Percentiles rank a stretch among this genome's conserved stretches.
Conservation (phyloP, 1,140 invertebrate species). For the Dendrolimus punctatus region DNA sequence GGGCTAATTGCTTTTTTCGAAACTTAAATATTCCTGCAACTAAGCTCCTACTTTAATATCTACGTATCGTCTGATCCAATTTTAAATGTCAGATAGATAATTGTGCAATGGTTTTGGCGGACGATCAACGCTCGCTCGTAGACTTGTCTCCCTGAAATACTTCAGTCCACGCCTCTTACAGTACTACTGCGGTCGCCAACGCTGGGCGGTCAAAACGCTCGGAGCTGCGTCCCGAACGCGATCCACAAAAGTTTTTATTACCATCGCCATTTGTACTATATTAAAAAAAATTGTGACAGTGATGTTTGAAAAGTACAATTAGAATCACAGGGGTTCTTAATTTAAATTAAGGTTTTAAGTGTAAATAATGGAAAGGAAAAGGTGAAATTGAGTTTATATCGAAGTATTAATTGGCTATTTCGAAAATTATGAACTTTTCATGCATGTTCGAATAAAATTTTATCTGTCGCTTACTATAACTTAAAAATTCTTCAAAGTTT, state of each 20-base stretch:
- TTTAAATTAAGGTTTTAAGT: too few species aligned
- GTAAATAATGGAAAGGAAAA: conserved; percentile 46
- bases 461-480: too few species aligned
- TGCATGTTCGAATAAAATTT: too few species aligned
- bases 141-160: conserved; percentile 36
- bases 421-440: too few species aligned
- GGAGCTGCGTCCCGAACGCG: conserved; percentile 11
- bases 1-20: too few species aligned
- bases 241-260: conserved; percentile 1
- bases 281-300: conserved; percentile 6
- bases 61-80: conserved; percentile 51
- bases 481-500: too few species aligned
- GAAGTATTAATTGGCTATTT: too few species aligned
- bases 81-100: conserved; percentile 69
- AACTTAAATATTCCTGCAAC: too few species aligned
- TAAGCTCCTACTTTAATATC: conserved; percentile 1
- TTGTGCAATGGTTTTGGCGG: conserved; percentile 55
- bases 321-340: too few species aligned
- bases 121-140: conserved; percentile 36
- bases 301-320: conserved; percentile 5
- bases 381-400: conserved; percentile 24
- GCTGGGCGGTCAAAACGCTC: conserved; percentile 7
- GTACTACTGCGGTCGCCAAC: background rate
- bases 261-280: background rate
- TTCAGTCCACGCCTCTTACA: conserved; percentile 27